Conservation (phyloP, 2,113 vertebrate species). For the Psittacus erithacus region DNA sequence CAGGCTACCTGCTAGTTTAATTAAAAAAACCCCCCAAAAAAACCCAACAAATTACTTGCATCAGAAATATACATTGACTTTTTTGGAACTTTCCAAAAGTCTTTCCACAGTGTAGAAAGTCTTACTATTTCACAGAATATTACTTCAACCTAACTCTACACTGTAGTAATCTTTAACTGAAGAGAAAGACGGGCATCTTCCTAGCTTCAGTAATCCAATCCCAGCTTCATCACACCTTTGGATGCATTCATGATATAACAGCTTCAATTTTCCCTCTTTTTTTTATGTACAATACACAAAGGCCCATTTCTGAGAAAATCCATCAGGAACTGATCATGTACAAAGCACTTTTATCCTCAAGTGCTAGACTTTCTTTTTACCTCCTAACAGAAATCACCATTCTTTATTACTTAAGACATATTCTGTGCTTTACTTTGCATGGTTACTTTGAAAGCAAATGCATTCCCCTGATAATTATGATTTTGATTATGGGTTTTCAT, state of each 20-base stretch:
- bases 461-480: constrained; percentile 26
- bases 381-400: neutral
- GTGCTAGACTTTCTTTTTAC: neutral
- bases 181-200: neutral
- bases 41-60: neutral
- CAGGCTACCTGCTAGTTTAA: neutral
- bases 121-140: neutral
- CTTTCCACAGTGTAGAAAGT: neutral
- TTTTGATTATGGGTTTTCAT: constrained; percentile 53
- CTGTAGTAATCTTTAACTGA: neutral
- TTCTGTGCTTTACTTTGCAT: neutral
- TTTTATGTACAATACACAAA: neutral
- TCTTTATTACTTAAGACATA: constrained; percentile 4
- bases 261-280: neutral
- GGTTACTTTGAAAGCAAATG: constrained; percentile 40
- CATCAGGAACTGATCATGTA: constrained; percentile 11
- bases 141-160: neutral
- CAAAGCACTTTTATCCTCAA: neutral
- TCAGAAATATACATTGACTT: neutral
- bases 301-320: constrained; percentile 14
- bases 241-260: neutral
- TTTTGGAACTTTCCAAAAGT: neutral
- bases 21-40: neutral
- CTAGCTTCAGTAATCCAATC: neutral
- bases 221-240: neutral